Percentiles rank a stretch among this genome's conserved stretches.
phyloP scores from a whole-genome alignment of 2,113 vertebrate genomes.

The Limnothrissa miodon region DNA sequence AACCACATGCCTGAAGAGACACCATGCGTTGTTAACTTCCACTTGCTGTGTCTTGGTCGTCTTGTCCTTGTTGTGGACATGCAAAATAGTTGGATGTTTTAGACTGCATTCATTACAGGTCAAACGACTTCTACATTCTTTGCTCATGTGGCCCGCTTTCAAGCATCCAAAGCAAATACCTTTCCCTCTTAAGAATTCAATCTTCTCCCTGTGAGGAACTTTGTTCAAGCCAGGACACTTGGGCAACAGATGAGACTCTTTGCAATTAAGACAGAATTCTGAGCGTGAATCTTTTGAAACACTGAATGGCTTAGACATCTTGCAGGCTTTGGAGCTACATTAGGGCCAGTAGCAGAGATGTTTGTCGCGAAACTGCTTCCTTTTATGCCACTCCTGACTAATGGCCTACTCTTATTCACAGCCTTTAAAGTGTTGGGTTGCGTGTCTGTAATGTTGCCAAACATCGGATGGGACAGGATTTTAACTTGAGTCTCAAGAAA shows the following conservation, averaged over 20 bases:
- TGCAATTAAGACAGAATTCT: neutral
- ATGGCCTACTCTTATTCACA: no score
- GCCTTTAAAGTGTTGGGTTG: neutral
- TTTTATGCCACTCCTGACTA: neutral
- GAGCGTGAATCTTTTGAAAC: no score
- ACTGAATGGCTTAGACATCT: no score
- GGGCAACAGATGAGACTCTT: constrained; percentile 6
- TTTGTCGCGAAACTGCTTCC: neutral
- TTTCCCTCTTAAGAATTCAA: constrained; percentile 24
- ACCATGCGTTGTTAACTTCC: no score
- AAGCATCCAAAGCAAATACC: constrained; percentile 28
- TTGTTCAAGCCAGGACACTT: neutral
- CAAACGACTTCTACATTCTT: neutral
- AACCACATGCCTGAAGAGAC: no score
- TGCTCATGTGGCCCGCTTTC: constrained; percentile 23
- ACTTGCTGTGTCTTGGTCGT: no score
- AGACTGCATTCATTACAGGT: neutral
- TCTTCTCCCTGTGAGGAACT: constrained; percentile 25
- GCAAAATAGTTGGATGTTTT: no score
- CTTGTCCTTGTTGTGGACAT: no score
- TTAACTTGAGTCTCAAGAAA: constrained; percentile 22
- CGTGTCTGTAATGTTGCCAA: constrained; percentile 26
- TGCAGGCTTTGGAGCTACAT: no score
- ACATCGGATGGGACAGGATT: constrained; percentile 18
- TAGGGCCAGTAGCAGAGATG: neutral